phyloP scores from a whole-genome alignment of 2,797 vertebrate genomes.

The Falco columbarius region DNA sequence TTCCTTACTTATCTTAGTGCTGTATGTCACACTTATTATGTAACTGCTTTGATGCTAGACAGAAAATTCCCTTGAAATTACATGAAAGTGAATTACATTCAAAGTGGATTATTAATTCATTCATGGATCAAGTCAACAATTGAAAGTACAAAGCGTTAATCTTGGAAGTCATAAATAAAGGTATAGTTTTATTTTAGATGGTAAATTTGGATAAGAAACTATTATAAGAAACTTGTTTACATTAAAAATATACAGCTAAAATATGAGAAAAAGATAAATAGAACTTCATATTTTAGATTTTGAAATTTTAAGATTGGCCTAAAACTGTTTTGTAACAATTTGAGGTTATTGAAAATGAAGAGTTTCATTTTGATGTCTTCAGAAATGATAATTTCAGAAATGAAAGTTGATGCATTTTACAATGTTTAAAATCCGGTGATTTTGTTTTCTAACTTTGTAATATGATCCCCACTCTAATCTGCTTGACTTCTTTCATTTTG shows the following conservation, averaged over 20 bases:
- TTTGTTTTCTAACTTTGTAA: not conserved
- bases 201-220: not conserved
- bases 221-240: not conserved
- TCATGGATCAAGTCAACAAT: not conserved
- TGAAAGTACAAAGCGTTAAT: not conserved
- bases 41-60: not conserved
- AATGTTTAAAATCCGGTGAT: not conserved
- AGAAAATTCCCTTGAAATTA: not conserved
- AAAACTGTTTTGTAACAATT: not conserved
- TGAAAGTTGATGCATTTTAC: not conserved
- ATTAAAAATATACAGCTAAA: not conserved
- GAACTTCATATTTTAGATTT: not conserved
- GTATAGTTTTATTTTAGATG: not conserved
- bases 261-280: not conserved
- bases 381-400: not conserved
- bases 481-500: not conserved
- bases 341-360: fast-evolving
- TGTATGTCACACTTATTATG: not conserved
- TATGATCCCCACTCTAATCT: not conserved
- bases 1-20: not conserved
- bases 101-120: not conserved
- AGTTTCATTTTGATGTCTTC: not conserved
- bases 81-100: not conserved
- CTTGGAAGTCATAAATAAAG: not conserved
- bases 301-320: not conserved